Evolutionary conservation across 2,113 vertebrate species (phyloP).

Genomic region (Alexandromys fortis): DNA sequence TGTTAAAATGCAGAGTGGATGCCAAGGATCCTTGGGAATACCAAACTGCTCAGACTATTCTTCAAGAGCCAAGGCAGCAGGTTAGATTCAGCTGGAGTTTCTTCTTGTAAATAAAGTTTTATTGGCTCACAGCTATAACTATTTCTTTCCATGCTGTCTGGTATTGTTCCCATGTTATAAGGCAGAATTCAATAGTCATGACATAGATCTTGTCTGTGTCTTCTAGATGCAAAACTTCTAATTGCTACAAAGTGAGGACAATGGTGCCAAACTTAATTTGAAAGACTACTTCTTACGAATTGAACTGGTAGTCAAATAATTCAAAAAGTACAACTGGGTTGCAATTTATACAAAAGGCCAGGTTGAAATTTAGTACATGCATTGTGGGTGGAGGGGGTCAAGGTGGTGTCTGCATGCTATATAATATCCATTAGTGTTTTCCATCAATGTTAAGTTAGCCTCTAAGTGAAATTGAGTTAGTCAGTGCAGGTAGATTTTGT

Average conservation of each 20-base stretch:
- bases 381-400: not conserved
- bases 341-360: not conserved
- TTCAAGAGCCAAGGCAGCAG: not conserved
- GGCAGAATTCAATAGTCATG: not conserved
- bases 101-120: constrained; percentile 39
- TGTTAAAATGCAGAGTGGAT: not conserved
- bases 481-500: not conserved
- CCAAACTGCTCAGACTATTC: not conserved
- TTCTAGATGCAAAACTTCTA: not conserved
- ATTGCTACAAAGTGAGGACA: not conserved
- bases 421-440: not conserved
- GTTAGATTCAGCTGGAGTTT: not conserved
- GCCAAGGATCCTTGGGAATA: not conserved
- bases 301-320: constrained; percentile 1
- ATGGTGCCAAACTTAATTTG: not conserved
- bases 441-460: not conserved
- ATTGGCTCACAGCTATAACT: not conserved
- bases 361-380: not conserved
- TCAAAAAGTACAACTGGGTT: not conserved
- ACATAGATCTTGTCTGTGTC: not conserved
- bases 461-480: not conserved
- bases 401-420: not conserved
- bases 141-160: not conserved
- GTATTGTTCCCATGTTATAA: not conserved
- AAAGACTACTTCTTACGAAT: not conserved